A percentile compares a stretch with the other conserved stretches of the same genome.
phyloP scores from a whole-genome alignment of 2,888 invertebrate species.

The Sesamia inferens region DNA sequence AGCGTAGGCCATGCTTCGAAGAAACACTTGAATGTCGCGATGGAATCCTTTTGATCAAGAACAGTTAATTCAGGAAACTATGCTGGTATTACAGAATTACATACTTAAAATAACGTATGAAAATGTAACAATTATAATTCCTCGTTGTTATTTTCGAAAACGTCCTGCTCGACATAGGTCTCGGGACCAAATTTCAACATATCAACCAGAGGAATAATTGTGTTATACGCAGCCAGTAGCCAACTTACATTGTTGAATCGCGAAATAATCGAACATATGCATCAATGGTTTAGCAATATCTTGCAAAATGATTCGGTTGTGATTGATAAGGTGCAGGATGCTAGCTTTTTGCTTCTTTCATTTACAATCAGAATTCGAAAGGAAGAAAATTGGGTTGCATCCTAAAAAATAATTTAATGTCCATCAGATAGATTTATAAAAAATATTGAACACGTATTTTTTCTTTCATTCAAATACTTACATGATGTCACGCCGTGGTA shows the following conservation, averaged over 20 bases:
- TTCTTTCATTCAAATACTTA: too few relatives aligned
- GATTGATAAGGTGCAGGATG: too few relatives aligned
- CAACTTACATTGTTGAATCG: not conserved
- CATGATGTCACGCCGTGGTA: too few relatives aligned
- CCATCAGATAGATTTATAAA: too few relatives aligned
- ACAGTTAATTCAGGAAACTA: constrained; percentile 16
- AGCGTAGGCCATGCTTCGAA: constrained; percentile 67
- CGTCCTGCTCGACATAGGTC: not conserved
- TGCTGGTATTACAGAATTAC: not conserved
- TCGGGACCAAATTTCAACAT: not conserved
- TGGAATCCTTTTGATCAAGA: constrained; percentile 49
- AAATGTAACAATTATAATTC: not conserved
- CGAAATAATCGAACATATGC: not conserved
- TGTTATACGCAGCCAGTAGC: too few relatives aligned
- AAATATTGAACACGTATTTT: too few relatives aligned
- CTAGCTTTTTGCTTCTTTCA: too few relatives aligned
- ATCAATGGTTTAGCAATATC: not conserved
- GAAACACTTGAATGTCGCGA: constrained; percentile 32
- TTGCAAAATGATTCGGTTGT: too few relatives aligned
- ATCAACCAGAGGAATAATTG: too few relatives aligned
- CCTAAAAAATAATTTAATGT: too few relatives aligned
- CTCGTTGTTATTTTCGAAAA: not conserved
- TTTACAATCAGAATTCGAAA: too few relatives aligned
- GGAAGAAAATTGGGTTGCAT: too few relatives aligned
- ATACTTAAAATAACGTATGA: not conserved